Evolutionary conservation across 2,888 invertebrate species (phyloP), one percentile per base, ranked within the genome.

Genomic region (Sinhomidia bicolor): DNA sequence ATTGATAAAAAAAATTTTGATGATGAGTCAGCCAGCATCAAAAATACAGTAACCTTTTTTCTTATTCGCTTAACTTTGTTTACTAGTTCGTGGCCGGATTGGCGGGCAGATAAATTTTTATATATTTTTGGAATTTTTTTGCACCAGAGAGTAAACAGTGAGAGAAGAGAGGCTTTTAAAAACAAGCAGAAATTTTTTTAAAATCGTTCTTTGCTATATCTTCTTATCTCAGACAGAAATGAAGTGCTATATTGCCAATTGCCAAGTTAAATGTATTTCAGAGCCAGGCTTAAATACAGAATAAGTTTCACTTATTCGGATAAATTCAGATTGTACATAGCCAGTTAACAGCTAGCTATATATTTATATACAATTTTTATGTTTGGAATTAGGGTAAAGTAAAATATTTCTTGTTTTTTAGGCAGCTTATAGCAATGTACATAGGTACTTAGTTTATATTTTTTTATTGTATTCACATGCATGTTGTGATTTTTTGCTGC

Each of bases 41-140:
- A n/a, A n/a, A n/a, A n/a, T n/a, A n/a, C n/a, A n/a, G n/a, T n/a
- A n/a, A n/a, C n/a, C n/a, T n/a, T 54, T 54, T 9, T n/a, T 54
- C 54, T 54, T 17, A n/a, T n/a, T n/a, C 5, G 9, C 17, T 62
- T 29, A 32, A 29, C 32, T 62, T 29, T 62, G 62, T 62, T 62
- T 62, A 62, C 62, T 29, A 32, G 62, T 62, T 62, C 62, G 62
- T 62, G 62, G 62, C 62, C 62, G 62, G 62, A 62, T 62, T 62
- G 32, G 29, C 29, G 62, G 29, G 32, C 14, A 62, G 23, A 60
- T 23, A 51, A 3, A 26, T 26, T 14, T 29, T 12, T 14, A 17
- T 62, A n/a, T n/a, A n/a, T 62, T 62, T 32, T 62, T 62, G 62
- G 62, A 29, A 62, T 26, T 62, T 62, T 62, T n/a, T n/a, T n/a